Evolutionary conservation across 2,797 vertebrate genomes (phyloP), one percentile per base, ranked within the genome.

Genomic region (Tarsius wallacei): DNA sequence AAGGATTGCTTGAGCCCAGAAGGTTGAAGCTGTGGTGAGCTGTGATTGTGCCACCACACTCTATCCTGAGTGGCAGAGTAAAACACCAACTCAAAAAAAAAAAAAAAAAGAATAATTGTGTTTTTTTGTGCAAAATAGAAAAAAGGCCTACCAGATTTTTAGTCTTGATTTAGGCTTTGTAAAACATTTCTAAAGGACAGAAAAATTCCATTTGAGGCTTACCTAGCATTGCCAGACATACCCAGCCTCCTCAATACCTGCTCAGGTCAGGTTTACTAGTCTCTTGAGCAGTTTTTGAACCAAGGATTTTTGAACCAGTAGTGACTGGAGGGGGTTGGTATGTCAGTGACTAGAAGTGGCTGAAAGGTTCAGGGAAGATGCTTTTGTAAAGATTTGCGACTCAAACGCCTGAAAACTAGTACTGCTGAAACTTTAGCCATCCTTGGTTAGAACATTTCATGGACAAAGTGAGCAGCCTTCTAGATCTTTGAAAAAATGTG

Each of bases 111-210:
- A 42, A 6, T 42, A 42, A 42, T 42, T 42, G 42, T 42, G 42
- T 42, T 42, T 33, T 74, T 92, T 68, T 64, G 36, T 11, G 15
- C n/a, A 22, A 24, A 76, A 91, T n/a, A 64, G 28, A 16, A n/a
- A 16, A n/a, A 33, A 64, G 70, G 7, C 88, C 64, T 82, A 9
- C 36, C 9, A 51, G 88, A 28, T 42, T 90, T 84, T 82, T 53
- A 70, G 57, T 74, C 47, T 91, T n/a, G 49, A 57, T 74, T 70
- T 80, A 33, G 68, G 57, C 42, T 87, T 97, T 57, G 2, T 81
- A 21, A 83, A 47, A 42, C 83, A 90, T 80, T 88, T 86, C 87
- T 83, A 53, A 95, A 89, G 47, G 19, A 33, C 28, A 31, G 77
- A n/a, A 73, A 42, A 42, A 33, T 76, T 83, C 49, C 12, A 0